A percentile compares a stretch with the other conserved stretches of the same genome.
Conservation (phyloP, 1,140 invertebrate species). For the Drosophila parvula region DNA sequence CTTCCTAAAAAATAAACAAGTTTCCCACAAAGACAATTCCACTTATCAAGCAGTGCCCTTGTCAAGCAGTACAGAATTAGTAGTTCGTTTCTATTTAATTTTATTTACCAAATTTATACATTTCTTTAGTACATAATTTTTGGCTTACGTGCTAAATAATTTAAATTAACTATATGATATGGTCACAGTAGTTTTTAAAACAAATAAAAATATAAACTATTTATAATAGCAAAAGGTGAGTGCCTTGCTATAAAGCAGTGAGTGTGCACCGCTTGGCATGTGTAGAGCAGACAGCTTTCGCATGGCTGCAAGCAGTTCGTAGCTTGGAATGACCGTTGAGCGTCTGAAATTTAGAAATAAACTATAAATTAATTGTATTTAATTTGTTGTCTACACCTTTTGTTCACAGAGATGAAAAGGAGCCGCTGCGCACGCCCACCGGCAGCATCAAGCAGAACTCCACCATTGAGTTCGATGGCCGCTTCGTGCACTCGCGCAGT, state of each 20-base stretch:
- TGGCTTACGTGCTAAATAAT: background rate
- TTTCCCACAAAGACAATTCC: too few relatives aligned
- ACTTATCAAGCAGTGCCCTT: background rate
- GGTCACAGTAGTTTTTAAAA: background rate
- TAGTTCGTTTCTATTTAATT: background rate
- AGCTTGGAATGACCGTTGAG: conserved; percentile 4
- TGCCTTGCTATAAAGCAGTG: conserved; percentile 1
- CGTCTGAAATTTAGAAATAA: background rate
- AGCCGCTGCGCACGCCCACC: conserved; percentile 89
- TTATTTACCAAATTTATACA: too few relatives aligned
- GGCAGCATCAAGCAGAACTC: conserved; percentile 89
- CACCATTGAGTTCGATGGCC: conserved; percentile 91
- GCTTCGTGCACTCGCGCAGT: conserved; percentile 90
- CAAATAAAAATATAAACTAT: background rate
- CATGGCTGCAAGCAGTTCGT: conserved; percentile 12
- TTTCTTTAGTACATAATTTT: background rate
- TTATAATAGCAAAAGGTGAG: conserved; percentile 7
- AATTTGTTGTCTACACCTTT: too few relatives aligned
- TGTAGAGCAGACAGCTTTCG: conserved; percentile 8
- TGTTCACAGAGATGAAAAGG: conserved; percentile 90
- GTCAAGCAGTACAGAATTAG: background rate
- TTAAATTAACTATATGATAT: background rate
- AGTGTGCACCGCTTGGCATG: conserved; percentile 18
- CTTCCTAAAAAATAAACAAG: background rate
- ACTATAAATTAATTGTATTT: background rate